phyloP scores from a whole-genome alignment of 2,113 vertebrate species.

The Pardalotus punctatus region DNA sequence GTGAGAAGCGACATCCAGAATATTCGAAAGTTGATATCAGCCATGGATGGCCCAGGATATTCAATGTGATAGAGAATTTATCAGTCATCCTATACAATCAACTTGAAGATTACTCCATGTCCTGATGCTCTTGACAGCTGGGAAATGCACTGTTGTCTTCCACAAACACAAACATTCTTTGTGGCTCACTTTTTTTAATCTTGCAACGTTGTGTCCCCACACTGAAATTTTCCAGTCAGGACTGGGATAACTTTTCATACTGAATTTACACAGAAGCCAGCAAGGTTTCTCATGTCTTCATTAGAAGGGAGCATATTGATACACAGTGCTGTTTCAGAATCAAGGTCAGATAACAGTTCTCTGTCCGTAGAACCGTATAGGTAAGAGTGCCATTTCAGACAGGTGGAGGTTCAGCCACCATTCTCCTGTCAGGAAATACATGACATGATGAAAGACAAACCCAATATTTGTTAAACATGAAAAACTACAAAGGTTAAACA shows the following conservation, averaged over 20 bases:
- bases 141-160: neutral
- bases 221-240: neutral
- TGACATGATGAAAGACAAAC: neutral
- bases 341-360: neutral
- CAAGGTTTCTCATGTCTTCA: neutral
- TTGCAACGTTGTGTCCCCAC: neutral
- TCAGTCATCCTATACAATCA: neutral
- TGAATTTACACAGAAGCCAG: neutral
- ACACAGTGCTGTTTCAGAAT: neutral
- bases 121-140: neutral
- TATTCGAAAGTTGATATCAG: neutral
- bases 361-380: neutral
- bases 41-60: neutral
- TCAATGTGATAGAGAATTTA: neutral
- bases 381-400: neutral
- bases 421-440: neutral
- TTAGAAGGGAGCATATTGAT: neutral
- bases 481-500: neutral
- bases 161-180: neutral
- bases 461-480: neutral
- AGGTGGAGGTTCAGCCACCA: neutral
- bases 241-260: neutral
- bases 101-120: neutral
- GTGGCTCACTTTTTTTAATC: neutral
- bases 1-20: neutral